Evolutionary conservation across 2,888 invertebrate species (phyloP).

Genomic region (Stenodera caucasica): DNA sequence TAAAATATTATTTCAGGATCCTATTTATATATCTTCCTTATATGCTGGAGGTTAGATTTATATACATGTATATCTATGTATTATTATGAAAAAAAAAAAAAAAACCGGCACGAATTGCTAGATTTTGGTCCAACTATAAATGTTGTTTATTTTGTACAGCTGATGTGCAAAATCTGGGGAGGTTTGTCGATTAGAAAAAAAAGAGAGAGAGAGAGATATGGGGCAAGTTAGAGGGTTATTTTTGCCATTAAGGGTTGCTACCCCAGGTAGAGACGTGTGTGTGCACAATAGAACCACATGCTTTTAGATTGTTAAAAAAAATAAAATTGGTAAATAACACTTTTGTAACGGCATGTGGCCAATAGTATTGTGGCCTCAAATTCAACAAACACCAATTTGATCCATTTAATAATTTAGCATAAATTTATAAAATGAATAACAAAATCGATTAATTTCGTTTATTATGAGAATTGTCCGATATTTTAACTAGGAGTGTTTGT

Average conservation of each 20-base stretch:
- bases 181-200: constrained; percentile 14
- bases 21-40: constrained; percentile 4
- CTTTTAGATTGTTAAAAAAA: constrained; percentile 43
- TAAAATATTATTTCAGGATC: constrained; percentile 50
- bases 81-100: too few species aligned
- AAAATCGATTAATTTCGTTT: too few species aligned
- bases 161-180: constrained; percentile 49
- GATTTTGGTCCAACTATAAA: constrained; percentile 22
- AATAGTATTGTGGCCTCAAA: constrained; percentile 30
- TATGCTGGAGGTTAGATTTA: constrained; percentile 31
- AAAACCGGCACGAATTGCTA: constrained; percentile 34
- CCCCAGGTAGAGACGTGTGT: constrained; percentile 46
- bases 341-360: constrained; percentile 50
- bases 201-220: constrained; percentile 33
- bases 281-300: constrained; percentile 49
- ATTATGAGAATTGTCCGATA: too few species aligned
- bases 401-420: not conserved
- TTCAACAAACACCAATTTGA: not conserved
- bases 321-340: constrained; percentile 50
- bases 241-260: constrained; percentile 45
- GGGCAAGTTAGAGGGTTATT: constrained; percentile 41
- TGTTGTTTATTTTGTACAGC: constrained; percentile 49
- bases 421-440: too few species aligned
- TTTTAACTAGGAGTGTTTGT: too few species aligned
- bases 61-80: too few species aligned